Evolutionary conservation across 2,888 invertebrate species (phyloP), one percentile per base, ranked within the genome.

Genomic region (Dascillus cervinus): DNA sequence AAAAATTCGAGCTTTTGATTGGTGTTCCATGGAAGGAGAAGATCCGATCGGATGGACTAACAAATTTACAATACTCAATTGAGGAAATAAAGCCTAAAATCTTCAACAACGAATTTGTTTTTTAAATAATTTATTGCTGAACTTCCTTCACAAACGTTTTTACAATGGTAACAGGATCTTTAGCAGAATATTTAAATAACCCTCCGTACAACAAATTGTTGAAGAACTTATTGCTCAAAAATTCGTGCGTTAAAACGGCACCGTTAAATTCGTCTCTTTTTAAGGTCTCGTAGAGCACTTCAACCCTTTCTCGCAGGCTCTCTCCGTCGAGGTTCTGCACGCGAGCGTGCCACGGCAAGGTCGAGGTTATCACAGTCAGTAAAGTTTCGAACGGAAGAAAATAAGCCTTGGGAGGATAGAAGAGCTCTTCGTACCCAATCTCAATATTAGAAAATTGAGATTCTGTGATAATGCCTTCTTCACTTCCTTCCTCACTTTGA

Each of bases 261-360:
- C 49, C 42, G 15, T 55, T 50, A 34, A 61, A 60, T 11, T 53
- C 44, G 3, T 47, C 32, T 36, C 52, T 53, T 29, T 37, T 48
- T 11, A 51, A 45, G 3, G 41, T 39, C 11, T 53, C 47, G 37
- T 51, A 62, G 26, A 62, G 48, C 11, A 49, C 29, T 14, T 55
- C 53, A 1, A 60, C 37, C 13, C 37, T 35, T 30, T 63, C 55
- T 8, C 52, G 42, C 31, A 61, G 52, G 34, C 53, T 58, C 26
- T 46, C 30, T 14, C 55, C 55, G 22, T 49, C 50, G 3, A 51
- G 39, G 13, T 47, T 46, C 31, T 55, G 46, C 4, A 51, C 49
- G 22, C 46, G 40, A 1, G 49, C 47, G 25, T 57, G 51, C 60
- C 62, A 62, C 2, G 60, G 55, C 23, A 62, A 32, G 3, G 47